Evolutionary conservation across 2,888 invertebrate genomes (phyloP).

Genomic region (Incurvaria masculella): DNA sequence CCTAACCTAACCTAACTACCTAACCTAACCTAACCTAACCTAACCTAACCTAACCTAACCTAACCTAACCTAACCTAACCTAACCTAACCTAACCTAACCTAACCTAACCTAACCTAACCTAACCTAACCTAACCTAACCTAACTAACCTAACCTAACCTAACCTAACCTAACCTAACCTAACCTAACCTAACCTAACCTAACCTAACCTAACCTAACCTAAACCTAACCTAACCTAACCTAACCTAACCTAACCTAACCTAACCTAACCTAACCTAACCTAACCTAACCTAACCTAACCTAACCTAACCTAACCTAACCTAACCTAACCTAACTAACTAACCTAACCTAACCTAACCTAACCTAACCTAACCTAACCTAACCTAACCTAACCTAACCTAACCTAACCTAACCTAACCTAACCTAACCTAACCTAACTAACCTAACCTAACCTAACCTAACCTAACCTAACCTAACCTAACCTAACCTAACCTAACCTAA

Average conservation of each 20-base stretch:
- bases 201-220: no score
- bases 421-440: slow-evolving; percentile 6
- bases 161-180: slow-evolving; percentile 7
- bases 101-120: background rate
- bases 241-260: slow-evolving; percentile 8
- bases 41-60: slow-evolving; percentile 1
- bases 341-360: slow-evolving; percentile 8
- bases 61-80: slow-evolving; percentile 9
- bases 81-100: slow-evolving; percentile 8
- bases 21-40: background rate
- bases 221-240: no score
- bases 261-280: slow-evolving; percentile 8
- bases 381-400: background rate
- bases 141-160: slow-evolving; percentile 6
- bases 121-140: background rate
- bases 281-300: slow-evolving; percentile 3
- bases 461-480: slow-evolving; percentile 7
- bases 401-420: background rate
- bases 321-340: slow-evolving; percentile 9
- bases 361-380: slow-evolving; percentile 9
- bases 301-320: slow-evolving; percentile 8
- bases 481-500: slow-evolving; percentile 8
- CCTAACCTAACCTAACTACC: slow-evolving; percentile 1
- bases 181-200: no score
- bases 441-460: slow-evolving; percentile 4